A percentile compares a stretch with the other conserved stretches of the same genome.
Evolutionary conservation across 2,797 vertebrate species (phyloP).

Genomic region (Chiloscyllium punctatum): DNA sequence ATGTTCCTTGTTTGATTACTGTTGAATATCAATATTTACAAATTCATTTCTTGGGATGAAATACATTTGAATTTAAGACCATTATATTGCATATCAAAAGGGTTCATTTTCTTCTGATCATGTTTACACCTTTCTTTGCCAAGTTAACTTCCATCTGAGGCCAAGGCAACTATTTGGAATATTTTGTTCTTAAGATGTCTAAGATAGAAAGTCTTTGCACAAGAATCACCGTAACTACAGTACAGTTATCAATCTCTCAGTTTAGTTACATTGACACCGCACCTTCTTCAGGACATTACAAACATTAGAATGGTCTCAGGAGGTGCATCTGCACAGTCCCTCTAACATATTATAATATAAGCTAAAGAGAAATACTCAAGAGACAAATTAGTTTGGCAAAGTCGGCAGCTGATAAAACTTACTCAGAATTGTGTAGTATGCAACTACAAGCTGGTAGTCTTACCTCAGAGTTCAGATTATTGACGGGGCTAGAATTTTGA

Average conservation of each 20-base stretch:
- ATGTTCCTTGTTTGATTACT: too few relatives aligned
- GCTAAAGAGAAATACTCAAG: too few relatives aligned
- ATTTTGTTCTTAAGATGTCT: background rate
- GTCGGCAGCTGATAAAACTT: too few relatives aligned
- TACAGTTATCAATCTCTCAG: background rate
- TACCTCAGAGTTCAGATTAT: background rate
- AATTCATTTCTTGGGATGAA: background rate
- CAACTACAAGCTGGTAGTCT: background rate
- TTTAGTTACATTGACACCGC: too few relatives aligned
- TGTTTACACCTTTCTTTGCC: background rate
- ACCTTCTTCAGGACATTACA: background rate
- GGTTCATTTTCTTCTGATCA: background rate
- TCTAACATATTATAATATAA: too few relatives aligned
- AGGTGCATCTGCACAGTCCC: too few relatives aligned
- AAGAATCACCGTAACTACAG: background rate
- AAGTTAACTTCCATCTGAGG: background rate
- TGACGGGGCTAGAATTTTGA: background rate
- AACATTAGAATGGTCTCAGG: background rate
- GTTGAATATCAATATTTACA: too few relatives aligned
- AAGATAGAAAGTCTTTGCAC: background rate
- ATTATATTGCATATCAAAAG: background rate
- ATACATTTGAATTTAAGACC: background rate
- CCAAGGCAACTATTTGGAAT: slow-evolving; percentile 9
- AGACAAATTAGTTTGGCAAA: too few relatives aligned
- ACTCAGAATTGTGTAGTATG: too few relatives aligned